Percentiles rank a stretch among this genome's conserved stretches.
phyloP scores from a whole-genome alignment of 2,113 vertebrate genomes.

The Probosciger aterrimus region DNA sequence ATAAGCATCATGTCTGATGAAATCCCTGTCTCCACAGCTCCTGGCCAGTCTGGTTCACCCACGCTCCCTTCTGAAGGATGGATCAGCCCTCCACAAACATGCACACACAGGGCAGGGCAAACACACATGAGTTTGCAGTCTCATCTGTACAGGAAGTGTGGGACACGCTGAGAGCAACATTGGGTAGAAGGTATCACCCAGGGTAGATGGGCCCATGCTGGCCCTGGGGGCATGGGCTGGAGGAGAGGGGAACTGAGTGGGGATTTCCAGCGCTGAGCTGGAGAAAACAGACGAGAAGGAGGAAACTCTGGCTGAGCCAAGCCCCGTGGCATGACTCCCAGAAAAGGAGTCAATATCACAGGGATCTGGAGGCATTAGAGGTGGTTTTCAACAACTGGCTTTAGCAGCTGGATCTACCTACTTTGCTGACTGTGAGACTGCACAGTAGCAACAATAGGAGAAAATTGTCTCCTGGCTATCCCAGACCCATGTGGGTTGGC shows the following conservation, averaged over 20 bases:
- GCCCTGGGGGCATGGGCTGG: not conserved
- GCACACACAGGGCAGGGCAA: not conserved
- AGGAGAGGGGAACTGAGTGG: conserved; percentile 21
- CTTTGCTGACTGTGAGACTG: not conserved
- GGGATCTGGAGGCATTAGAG: conserved; percentile 25
- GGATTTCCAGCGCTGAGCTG: conserved; percentile 34
- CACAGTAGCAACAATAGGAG: not conserved
- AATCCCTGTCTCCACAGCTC: not conserved
- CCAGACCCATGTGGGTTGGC: not conserved
- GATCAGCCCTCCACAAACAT: not conserved
- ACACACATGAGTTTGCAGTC: not conserved
- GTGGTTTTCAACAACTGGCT: conserved; percentile 35
- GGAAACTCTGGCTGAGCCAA: conserved; percentile 51
- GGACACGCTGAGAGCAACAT: accelerated
- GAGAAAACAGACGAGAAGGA: conserved; percentile 36
- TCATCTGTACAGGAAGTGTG: accelerated
- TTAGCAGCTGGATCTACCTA: not conserved
- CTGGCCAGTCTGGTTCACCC: not conserved
- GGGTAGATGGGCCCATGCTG: not conserved
- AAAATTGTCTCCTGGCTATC: not conserved
- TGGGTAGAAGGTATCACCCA: not conserved
- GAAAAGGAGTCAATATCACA: conserved; percentile 33
- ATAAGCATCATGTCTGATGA: not conserved
- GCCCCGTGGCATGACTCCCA: conserved; percentile 37
- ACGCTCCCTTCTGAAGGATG: not conserved